phyloP scores from a whole-genome alignment of 2,888 invertebrate species.

The Platynereis dumerilii region DNA sequence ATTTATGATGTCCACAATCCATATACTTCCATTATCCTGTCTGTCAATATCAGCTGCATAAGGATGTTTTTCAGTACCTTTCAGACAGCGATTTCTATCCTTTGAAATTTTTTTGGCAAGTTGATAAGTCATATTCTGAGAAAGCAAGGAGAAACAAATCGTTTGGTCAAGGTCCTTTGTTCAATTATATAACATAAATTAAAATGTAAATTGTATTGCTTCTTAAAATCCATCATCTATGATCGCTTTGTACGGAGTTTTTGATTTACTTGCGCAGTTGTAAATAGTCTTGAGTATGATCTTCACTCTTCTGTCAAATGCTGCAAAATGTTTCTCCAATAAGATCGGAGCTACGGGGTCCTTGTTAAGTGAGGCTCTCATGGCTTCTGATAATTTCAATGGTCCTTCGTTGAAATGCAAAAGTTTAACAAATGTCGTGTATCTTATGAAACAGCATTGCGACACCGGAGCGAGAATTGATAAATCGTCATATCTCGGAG shows the following conservation, averaged over 20 bases:
- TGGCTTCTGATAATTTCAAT: constrained; percentile 72
- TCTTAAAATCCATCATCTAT: constrained; percentile 22
- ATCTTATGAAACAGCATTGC: constrained; percentile 93
- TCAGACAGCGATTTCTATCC: too few relatives aligned
- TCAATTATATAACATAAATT: too few relatives aligned
- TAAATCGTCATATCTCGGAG: constrained; percentile 89
- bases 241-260: not conserved
- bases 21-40: too few relatives aligned
- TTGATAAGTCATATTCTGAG: too few relatives aligned
- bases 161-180: too few relatives aligned
- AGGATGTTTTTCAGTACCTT: too few relatives aligned
- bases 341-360: constrained; percentile 90
- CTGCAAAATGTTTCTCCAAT: constrained; percentile 88
- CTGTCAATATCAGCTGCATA: too few relatives aligned
- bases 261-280: constrained; percentile 69
- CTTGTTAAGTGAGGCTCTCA: constrained; percentile 77
- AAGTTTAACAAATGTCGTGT: constrained; percentile 82
- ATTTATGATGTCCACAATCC: too few relatives aligned
- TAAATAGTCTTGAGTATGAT: constrained; percentile 82
- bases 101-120: too few relatives aligned
- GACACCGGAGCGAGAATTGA: constrained; percentile 92
- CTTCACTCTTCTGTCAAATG: constrained; percentile 86
- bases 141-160: too few relatives aligned
- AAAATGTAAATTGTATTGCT: not conserved
- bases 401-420: constrained; percentile 66